Conservation (phyloP, 2,888 invertebrate species). For the Catocala nupta region DNA sequence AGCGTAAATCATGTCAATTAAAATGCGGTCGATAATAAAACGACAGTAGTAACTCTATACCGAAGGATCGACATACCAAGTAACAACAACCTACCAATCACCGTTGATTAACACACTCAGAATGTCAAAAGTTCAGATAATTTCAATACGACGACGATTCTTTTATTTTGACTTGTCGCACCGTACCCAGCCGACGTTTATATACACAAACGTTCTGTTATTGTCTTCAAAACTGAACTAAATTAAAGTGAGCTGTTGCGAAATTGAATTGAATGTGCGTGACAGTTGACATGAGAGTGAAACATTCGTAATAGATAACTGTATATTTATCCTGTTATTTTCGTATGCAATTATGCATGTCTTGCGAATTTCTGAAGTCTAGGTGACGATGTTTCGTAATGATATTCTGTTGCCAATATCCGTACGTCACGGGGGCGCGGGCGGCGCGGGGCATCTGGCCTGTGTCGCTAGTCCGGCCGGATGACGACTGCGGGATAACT, state of each 20-base stretch:
- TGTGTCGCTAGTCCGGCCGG: slow-evolving; percentile 30
- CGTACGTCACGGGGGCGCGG: slow-evolving; percentile 61
- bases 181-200: slow-evolving; percentile 18
- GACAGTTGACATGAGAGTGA: slow-evolving; percentile 41
- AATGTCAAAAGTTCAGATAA: slow-evolving; percentile 36
- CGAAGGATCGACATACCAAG: too few species aligned
- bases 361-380: slow-evolving; percentile 35
- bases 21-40: slow-evolving; percentile 14
- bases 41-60: background rate
- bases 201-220: slow-evolving; percentile 50
- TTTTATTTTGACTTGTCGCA: slow-evolving; percentile 39
- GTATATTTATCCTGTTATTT: slow-evolving; percentile 26
- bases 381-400: slow-evolving; percentile 62
- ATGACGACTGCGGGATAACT: slow-evolving; percentile 40
- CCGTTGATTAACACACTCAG: slow-evolving; percentile 6
- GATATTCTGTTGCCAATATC: slow-evolving; percentile 64
- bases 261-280: slow-evolving; percentile 61
- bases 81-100: too few species aligned
- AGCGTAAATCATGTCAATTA: slow-evolving; percentile 2
- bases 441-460: slow-evolving; percentile 55
- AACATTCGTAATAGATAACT: slow-evolving; percentile 18
- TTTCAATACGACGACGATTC: slow-evolving; percentile 18
- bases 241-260: slow-evolving; percentile 60
- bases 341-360: slow-evolving; percentile 12
- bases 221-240: slow-evolving; percentile 61